Evolutionary conservation across 2,797 vertebrate genomes (phyloP).

Genomic region (Sebastes umbrosus): DNA sequence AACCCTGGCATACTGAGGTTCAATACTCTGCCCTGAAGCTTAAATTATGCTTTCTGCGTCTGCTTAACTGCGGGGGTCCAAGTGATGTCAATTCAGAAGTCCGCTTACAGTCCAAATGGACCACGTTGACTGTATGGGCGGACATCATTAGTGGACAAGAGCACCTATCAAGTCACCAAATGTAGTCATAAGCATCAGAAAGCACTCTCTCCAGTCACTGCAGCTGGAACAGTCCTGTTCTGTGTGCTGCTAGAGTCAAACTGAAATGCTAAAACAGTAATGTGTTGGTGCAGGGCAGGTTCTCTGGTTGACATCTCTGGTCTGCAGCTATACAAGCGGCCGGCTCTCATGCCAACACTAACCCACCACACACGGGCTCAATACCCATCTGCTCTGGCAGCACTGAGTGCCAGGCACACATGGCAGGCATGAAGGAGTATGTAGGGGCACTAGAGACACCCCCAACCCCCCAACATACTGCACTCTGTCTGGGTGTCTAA

Average conservation of each 20-base stretch:
- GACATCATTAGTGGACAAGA: neutral
- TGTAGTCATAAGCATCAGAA: neutral
- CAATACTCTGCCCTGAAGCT: neutral
- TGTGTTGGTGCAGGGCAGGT: neutral
- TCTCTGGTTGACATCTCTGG: conserved; percentile 4
- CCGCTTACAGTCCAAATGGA: neutral
- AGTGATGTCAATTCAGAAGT: neutral
- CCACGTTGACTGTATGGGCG: neutral
- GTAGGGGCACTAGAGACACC: neutral
- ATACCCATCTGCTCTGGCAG: conserved; percentile 20
- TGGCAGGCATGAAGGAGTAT: neutral
- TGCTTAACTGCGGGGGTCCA: neutral
- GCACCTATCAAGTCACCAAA: no score
- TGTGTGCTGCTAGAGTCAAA: no score
- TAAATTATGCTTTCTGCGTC: neutral
- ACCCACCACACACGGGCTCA: neutral
- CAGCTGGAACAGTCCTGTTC: no score
- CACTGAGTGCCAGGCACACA: neutral
- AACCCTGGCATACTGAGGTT: neutral
- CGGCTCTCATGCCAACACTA: neutral
- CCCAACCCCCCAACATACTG: no score
- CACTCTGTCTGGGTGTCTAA: neutral
- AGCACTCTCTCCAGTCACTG: neutral
- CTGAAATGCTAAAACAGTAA: no score
- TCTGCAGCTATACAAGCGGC: neutral